Percentiles rank a stretch among this genome's conserved stretches.
Conservation (phyloP, 2,888 invertebrate species). For the Sicus ferrugineus region DNA sequence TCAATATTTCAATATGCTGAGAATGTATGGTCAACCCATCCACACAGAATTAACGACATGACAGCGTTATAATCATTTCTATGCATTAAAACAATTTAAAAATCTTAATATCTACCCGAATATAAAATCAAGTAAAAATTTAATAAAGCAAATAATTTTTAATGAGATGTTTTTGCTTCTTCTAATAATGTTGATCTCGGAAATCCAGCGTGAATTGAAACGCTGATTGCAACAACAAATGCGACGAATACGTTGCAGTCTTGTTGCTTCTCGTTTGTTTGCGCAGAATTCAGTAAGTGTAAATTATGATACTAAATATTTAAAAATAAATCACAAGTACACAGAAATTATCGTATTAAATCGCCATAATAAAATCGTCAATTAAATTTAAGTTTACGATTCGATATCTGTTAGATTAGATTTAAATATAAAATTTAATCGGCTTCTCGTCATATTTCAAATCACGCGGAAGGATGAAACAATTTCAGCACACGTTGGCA, state of each 20-base stretch:
- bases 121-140: slow-evolving; percentile 4
- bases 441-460: not conserved
- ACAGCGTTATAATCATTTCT: no score
- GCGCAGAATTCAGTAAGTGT: slow-evolving; percentile 27
- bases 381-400: slow-evolving; percentile 15
- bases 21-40: no score
- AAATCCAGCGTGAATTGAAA: slow-evolving; percentile 19
- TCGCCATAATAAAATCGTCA: no score
- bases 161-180: slow-evolving; percentile 26
- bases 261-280: slow-evolving; percentile 37
- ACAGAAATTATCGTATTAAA: slow-evolving; percentile 27
- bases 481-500: not conserved
- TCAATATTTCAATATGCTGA: no score
- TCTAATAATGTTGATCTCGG: slow-evolving; percentile 19
- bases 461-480: not conserved
- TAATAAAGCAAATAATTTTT: slow-evolving; percentile 14
- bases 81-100: no score
- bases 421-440: not conserved
- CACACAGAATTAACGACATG: no score
- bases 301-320: slow-evolving; percentile 35
- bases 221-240: slow-evolving; percentile 28
- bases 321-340: slow-evolving; percentile 34
- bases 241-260: not conserved
- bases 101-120: no score
- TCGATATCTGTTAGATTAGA: not conserved